Evolutionary conservation across 2,113 vertebrate species (phyloP).

Genomic region (Mesoclemmys tuberculata): DNA sequence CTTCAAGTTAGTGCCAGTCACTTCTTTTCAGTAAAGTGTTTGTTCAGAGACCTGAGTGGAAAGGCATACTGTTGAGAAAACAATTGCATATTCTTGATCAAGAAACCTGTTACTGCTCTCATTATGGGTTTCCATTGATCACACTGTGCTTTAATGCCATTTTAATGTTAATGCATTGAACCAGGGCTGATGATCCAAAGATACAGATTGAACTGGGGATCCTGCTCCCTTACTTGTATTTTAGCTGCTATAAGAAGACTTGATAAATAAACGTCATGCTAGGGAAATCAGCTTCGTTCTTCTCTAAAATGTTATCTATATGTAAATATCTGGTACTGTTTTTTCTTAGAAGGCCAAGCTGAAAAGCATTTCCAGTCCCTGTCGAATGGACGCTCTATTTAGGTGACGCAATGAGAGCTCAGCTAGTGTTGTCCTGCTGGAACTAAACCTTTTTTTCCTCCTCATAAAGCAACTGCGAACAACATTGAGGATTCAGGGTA

Average conservation of each 20-base stretch:
- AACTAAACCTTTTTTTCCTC: conserved; percentile 38
- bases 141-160: not conserved
- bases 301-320: conserved; percentile 45
- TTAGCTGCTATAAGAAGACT: not conserved
- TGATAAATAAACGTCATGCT: conserved; percentile 11
- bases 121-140: not conserved
- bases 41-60: not conserved
- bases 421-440: not conserved
- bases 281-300: conserved; percentile 5
- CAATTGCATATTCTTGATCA: not conserved
- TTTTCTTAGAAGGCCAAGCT: not conserved
- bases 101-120: not conserved
- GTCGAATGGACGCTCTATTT: conserved; percentile 25
- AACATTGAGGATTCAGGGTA: conserved; percentile 42
- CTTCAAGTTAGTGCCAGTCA: not conserved
- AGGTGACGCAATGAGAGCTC: conserved; percentile 28
- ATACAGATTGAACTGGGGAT: not conserved
- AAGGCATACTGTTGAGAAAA: not conserved
- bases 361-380: conserved; percentile 29
- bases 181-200: not conserved
- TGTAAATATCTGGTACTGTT: conserved; percentile 1
- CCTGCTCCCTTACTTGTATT: not conserved
- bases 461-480: conserved; percentile 36
- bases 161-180: not conserved
- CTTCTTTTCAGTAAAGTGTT: not conserved